Evolutionary conservation across 2,797 vertebrate species (phyloP).

Genomic region (Lerista edwardsae): DNA sequence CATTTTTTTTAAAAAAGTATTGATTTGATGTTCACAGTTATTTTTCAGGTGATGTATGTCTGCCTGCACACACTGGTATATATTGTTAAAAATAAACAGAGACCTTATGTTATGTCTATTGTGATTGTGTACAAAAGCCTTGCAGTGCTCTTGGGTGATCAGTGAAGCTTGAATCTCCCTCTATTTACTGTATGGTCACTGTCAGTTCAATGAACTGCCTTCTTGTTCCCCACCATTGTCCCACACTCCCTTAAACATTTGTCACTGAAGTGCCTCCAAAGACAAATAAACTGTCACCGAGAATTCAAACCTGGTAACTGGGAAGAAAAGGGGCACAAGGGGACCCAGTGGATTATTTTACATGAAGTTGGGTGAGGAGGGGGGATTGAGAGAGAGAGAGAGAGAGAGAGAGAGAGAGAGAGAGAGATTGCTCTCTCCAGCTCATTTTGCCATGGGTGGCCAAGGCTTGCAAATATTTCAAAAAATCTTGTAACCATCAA

Average conservation of each 20-base stretch:
- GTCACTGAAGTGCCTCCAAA: conserved; percentile 83
- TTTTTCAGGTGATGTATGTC: conserved; percentile 53
- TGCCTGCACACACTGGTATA: conserved; percentile 58
- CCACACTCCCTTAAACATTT: conserved; percentile 85
- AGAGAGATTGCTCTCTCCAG: conserved; percentile 17
- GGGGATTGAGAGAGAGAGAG: not conserved
- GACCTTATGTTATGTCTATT: conserved; percentile 81
- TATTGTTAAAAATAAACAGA: conserved; percentile 80
- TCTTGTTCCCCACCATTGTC: conserved; percentile 85
- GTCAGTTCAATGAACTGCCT: conserved; percentile 87
- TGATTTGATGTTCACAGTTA: conserved; percentile 33
- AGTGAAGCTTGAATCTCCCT: conserved; percentile 82
- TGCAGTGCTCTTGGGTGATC: conserved; percentile 78
- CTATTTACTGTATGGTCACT: conserved; percentile 88
- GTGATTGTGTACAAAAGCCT: conserved; percentile 80
- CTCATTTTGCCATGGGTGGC: conserved; percentile 39
- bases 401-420: not conserved
- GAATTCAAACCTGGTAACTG: conserved; percentile 76
- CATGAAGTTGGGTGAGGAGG: conserved; percentile 55
- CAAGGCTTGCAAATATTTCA: conserved; percentile 29
- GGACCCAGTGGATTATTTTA: conserved; percentile 69
- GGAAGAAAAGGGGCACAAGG: conserved; percentile 59
- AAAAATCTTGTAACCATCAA: conserved; percentile 31
- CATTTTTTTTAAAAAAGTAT: conserved; percentile 9
- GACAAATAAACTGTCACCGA: conserved; percentile 83